Percentiles rank a stretch among this genome's conserved stretches.
phyloP scores from a whole-genome alignment of 1,140 invertebrate genomes.

The Gryllus bimaculatus region DNA sequence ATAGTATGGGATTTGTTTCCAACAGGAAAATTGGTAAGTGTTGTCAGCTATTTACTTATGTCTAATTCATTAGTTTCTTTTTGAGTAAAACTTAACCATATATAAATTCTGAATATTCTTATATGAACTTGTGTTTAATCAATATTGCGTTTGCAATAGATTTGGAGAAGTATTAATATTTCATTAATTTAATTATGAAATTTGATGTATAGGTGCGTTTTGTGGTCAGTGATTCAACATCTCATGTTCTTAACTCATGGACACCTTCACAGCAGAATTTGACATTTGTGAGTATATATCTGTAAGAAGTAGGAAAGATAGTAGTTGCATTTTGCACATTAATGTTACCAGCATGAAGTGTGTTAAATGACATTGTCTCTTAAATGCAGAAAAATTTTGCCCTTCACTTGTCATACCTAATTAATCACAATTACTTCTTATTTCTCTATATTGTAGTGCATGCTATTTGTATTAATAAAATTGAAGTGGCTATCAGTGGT shows the following conservation, averaged over 20 bases:
- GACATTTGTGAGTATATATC: conserved; percentile 33
- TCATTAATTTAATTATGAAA: not conserved
- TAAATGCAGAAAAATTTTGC: no score
- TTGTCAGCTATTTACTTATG: not conserved
- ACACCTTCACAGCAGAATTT: conserved; percentile 68
- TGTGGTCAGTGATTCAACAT: conserved; percentile 69
- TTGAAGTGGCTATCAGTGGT: no score
- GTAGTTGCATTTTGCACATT: not conserved
- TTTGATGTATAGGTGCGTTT: conserved; percentile 55
- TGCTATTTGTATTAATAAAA: no score
- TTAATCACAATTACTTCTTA: no score
- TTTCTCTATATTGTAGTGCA: no score
- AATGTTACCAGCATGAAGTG: not conserved
- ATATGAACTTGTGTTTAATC: not conserved
- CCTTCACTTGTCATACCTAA: no score
- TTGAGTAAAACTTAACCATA: not conserved
- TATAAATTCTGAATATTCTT: not conserved
- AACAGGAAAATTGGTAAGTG: conserved; percentile 65
- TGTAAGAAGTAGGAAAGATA: not conserved
- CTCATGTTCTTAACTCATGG: conserved; percentile 76
- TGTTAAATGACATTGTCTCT: no score
- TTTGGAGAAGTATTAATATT: not conserved
- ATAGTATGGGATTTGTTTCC: conserved; percentile 96
- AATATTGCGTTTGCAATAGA: not conserved
- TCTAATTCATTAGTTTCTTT: not conserved